Percentiles rank a stretch among this genome's conserved stretches.
Evolutionary conservation across 2,113 vertebrate species (phyloP).

Genomic region (Mohoua ochrocephala): DNA sequence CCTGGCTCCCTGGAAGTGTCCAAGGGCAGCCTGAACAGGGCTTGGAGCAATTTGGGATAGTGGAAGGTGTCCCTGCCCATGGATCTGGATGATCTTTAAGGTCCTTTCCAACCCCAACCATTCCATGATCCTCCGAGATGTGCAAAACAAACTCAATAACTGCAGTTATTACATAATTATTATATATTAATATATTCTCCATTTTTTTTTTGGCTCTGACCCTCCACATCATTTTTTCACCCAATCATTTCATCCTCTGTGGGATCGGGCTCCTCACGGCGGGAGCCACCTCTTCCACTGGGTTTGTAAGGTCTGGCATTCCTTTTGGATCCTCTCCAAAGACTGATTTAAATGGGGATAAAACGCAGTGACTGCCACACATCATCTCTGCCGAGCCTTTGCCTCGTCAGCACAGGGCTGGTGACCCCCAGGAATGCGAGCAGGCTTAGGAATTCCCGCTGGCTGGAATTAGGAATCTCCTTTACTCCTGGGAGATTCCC

Average conservation of each 20-base stretch:
- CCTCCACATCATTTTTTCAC: not conserved
- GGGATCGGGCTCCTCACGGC: not conserved
- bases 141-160: not conserved
- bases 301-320: not conserved
- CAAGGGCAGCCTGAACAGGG: fast-evolving
- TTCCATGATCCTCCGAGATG: not conserved
- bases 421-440: not conserved
- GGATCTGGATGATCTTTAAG: not conserved
- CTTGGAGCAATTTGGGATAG: not conserved
- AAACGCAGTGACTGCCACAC: not conserved
- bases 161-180: not conserved
- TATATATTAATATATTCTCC: not conserved
- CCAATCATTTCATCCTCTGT: not conserved
- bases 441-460: not conserved
- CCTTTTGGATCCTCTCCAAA: not conserved
- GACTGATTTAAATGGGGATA: not conserved
- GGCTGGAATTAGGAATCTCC: fast-evolving
- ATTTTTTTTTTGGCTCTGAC: not conserved
- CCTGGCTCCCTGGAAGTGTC: not conserved
- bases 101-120: not conserved
- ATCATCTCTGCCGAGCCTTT: not conserved
- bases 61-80: not conserved
- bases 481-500: not conserved
- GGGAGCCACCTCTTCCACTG: not conserved
- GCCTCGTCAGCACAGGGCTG: not conserved